A percentile compares a stretch with the other conserved stretches of the same genome.
Evolutionary conservation across 2,888 invertebrate genomes (phyloP).

Genomic region (Iselma pallidipennis): DNA sequence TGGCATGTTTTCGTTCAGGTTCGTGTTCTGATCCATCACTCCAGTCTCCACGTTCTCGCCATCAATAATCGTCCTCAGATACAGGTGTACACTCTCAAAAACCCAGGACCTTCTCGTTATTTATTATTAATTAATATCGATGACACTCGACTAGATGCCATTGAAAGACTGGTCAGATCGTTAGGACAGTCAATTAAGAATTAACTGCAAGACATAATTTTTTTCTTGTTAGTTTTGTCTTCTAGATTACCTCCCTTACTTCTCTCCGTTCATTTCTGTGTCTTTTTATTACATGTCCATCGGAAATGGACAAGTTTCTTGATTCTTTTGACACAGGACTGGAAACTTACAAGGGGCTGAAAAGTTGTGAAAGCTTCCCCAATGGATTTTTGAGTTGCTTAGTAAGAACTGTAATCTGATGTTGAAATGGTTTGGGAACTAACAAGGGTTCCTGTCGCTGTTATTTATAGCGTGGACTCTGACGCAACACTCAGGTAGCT

Average conservation of each 20-base stretch:
- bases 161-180: conserved; percentile 39
- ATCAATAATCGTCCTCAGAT: conserved; percentile 34
- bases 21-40: conserved; percentile 29
- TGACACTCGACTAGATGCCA: conserved; percentile 51
- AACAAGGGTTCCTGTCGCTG: conserved; percentile 57
- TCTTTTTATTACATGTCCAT: neutral
- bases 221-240: conserved; percentile 28
- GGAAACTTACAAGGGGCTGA: conserved; percentile 15
- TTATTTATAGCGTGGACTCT: conserved; percentile 54
- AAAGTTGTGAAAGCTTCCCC: neutral
- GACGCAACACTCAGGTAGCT: conserved; percentile 57
- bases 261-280: neutral
- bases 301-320: conserved; percentile 51
- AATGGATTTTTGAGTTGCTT: neutral
- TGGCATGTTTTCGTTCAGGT: neutral
- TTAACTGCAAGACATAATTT: conserved; percentile 44
- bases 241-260: neutral
- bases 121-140: conserved; percentile 53
- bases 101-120: conserved; percentile 37
- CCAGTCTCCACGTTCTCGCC: conserved; percentile 26
- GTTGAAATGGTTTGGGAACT: conserved; percentile 48
- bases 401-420: conserved; percentile 47
- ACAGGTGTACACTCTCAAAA: conserved; percentile 33
- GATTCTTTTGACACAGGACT: conserved; percentile 52
- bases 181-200: conserved; percentile 52